Evolutionary conservation across 2,888 invertebrate species (phyloP).

Genomic region (Argynnis bischoffii): DNA sequence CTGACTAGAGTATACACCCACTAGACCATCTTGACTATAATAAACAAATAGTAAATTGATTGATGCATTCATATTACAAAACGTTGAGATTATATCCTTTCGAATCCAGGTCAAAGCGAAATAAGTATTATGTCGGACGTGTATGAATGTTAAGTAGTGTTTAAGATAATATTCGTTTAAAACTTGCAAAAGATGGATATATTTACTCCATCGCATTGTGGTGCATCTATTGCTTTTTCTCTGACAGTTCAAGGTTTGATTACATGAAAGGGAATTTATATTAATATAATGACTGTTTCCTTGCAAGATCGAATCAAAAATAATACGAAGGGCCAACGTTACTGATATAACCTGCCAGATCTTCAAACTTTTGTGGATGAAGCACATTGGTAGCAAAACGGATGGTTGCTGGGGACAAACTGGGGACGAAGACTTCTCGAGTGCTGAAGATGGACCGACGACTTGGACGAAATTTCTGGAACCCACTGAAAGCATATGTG

Average conservation of each 20-base stretch:
- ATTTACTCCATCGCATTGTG: background rate
- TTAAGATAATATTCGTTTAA: constrained; percentile 15
- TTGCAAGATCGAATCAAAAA: too few species aligned
- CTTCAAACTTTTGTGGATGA: too few species aligned
- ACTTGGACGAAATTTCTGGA: too few species aligned
- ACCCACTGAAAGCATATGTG: too few species aligned
- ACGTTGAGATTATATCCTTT: constrained; percentile 22
- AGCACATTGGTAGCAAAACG: too few species aligned
- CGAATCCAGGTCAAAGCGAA: constrained; percentile 20
- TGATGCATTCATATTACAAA: constrained; percentile 20
- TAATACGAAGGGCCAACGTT: too few species aligned
- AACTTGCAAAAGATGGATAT: constrained; percentile 2
- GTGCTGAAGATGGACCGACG: too few species aligned
- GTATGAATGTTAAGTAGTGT: constrained; percentile 18
- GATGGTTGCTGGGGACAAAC: too few species aligned
- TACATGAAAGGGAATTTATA: background rate
- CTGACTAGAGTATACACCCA: too few species aligned
- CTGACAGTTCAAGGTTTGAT: background rate
- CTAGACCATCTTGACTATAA: background rate
- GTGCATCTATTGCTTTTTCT: background rate
- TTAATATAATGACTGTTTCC: too few species aligned
- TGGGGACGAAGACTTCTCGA: too few species aligned
- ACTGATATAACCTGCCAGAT: too few species aligned
- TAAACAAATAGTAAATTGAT: constrained; percentile 19
- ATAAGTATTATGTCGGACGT: constrained; percentile 21